phyloP scores from a whole-genome alignment of 2,888 invertebrate species.

The Euphydryas editha region DNA sequence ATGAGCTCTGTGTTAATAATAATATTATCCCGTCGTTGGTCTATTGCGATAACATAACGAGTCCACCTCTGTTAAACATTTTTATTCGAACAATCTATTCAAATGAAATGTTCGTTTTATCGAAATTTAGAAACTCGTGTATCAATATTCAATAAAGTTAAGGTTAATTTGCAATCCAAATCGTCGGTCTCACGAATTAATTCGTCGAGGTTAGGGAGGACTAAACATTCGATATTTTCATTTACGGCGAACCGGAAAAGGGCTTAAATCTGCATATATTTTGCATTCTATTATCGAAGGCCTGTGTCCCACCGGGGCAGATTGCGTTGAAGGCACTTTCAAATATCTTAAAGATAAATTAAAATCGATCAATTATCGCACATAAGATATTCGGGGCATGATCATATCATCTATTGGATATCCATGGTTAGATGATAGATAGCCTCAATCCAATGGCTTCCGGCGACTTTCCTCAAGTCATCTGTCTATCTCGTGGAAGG shows the following conservation, averaged over 20 bases:
- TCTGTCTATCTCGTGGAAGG: no score
- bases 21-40: no score
- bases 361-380: neutral
- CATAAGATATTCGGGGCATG: no score
- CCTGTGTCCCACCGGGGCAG: neutral
- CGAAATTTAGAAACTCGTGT: neutral
- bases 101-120: neutral
- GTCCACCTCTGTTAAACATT: no score
- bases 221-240: constrained; percentile 7
- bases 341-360: neutral
- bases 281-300: neutral
- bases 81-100: neutral
- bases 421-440: no score
- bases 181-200: constrained; percentile 29
- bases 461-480: no score
- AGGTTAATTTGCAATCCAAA: constrained; percentile 34
- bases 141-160: constrained; percentile 27
- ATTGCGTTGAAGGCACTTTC: neutral
- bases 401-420: no score
- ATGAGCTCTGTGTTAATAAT: no score
- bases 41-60: no score
- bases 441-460: no score
- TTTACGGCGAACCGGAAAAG: neutral
- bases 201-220: constrained; percentile 15
- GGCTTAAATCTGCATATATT: constrained; percentile 1